phyloP scores from a whole-genome alignment of 2,888 invertebrate species.

The Dryobotodes eremita region DNA sequence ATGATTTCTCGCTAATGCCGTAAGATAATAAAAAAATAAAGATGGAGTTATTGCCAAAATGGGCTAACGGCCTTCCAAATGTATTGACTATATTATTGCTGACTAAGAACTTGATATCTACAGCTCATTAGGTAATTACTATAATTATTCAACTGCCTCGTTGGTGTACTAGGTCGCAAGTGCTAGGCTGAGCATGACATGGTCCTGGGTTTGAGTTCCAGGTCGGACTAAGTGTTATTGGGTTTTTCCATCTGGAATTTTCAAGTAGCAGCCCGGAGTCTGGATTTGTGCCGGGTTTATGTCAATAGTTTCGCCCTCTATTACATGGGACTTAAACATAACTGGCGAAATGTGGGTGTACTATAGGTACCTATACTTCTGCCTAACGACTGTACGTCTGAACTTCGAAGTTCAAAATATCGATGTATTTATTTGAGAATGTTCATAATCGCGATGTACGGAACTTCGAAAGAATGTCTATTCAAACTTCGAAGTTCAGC shows the following conservation, averaged over 20 bases:
- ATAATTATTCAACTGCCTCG: background rate
- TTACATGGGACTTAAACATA: background rate
- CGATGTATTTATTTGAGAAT: too few species aligned
- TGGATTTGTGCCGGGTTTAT: background rate
- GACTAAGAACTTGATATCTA: background rate
- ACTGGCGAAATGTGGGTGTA: background rate
- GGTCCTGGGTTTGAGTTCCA: background rate
- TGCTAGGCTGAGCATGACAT: background rate
- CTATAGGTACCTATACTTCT: too few species aligned
- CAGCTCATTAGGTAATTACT: background rate
- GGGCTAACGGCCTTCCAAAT: background rate
- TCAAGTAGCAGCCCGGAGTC: too few species aligned
- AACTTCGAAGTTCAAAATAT: too few species aligned
- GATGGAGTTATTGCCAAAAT: background rate
- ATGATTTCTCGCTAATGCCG: conserved; percentile 10
- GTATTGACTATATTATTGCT: background rate
- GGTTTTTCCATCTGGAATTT: background rate
- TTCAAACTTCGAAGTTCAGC: too few species aligned
- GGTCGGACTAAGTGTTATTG: background rate
- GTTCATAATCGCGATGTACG: too few species aligned
- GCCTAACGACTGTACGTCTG: too few species aligned
- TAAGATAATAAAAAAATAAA: conserved; percentile 18
- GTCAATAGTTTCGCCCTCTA: too few species aligned
- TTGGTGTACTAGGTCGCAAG: background rate
- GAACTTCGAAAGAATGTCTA: too few species aligned